These are phyloP conservation scores for Vimba vimba DNA, from an alignment of 2,113 vertebrate species.

Conservation along the genomic window DNA sequence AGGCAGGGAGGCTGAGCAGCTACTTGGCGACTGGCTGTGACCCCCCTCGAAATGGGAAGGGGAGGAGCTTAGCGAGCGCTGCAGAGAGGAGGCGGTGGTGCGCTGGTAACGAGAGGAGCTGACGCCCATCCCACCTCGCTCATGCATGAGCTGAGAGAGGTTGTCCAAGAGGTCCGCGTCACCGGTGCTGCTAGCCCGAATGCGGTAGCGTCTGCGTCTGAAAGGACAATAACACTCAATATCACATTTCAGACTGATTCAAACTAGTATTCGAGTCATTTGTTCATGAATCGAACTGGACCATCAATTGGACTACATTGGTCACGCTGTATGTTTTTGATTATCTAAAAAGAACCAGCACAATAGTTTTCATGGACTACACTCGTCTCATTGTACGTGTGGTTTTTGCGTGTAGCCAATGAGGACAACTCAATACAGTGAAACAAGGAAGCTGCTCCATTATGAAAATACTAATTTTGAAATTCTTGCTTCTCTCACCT, in stretches of 20 bases:
- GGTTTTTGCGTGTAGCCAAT: background rate
- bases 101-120: conserved; percentile 87
- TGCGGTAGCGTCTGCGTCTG: conserved; percentile 86
- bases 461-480: background rate
- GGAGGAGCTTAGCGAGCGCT: conserved; percentile 93
- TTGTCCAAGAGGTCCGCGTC: conserved; percentile 95
- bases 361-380: background rate
- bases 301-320: background rate
- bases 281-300: too few relatives aligned
- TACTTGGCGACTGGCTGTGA: conserved; percentile 90
- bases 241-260: background rate
- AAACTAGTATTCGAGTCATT: too few relatives aligned
- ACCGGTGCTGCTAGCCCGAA: conserved; percentile 92
- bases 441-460: background rate
- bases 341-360: background rate
- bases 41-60: conserved; percentile 88
- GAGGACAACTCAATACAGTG: background rate
- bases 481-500: conserved; percentile 78
- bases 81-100: conserved; percentile 84
- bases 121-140: conserved; percentile 86
- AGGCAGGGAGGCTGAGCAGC: conserved; percentile 88
- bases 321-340: background rate
- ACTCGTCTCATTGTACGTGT: background rate
- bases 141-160: conserved; percentile 94
- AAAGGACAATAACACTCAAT: background rate